Percentiles rank a stretch among this genome's conserved stretches.
Conservation (phyloP, 2,888 invertebrate species). For the Caenorhabditis sp. region DNA sequence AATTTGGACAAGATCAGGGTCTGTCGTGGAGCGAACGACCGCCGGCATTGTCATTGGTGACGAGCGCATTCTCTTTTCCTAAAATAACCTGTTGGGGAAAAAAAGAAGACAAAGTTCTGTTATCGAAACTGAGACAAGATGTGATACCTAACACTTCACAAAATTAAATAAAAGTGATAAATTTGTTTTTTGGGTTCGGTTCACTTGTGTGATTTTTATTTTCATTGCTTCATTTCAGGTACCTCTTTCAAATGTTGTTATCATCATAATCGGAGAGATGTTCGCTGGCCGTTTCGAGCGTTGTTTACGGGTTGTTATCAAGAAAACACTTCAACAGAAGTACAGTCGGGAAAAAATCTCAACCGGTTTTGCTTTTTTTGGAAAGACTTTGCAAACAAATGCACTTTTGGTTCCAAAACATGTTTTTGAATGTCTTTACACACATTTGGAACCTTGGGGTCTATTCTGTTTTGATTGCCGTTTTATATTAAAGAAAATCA, state of each 20-base stretch:
- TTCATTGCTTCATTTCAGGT: not conserved
- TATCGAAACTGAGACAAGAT: conserved; percentile 11
- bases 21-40: conserved; percentile 33
- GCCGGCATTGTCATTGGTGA: conserved; percentile 7
- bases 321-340: conserved; percentile 38
- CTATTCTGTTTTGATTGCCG: too few species aligned
- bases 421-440: too few species aligned
- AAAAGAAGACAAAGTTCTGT: conserved; percentile 4
- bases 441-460: too few species aligned
- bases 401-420: conserved; percentile 31
- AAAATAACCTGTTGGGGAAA: conserved; percentile 24
- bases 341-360: conserved; percentile 20
- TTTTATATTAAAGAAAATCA: too few species aligned
- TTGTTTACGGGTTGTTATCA: not conserved
- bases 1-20: conserved; percentile 40
- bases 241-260: conserved; percentile 13
- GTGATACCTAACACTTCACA: not conserved
- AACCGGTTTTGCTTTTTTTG: conserved; percentile 35
- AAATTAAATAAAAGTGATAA: not conserved
- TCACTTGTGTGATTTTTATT: not conserved
- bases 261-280: not conserved
- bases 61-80: conserved; percentile 13
- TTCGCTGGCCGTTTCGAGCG: not conserved
- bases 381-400: conserved; percentile 21
- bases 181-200: conserved; percentile 18